Evolutionary conservation across 1,140 invertebrate genomes (phyloP).

Genomic region (Nephotettix cincticeps): DNA sequence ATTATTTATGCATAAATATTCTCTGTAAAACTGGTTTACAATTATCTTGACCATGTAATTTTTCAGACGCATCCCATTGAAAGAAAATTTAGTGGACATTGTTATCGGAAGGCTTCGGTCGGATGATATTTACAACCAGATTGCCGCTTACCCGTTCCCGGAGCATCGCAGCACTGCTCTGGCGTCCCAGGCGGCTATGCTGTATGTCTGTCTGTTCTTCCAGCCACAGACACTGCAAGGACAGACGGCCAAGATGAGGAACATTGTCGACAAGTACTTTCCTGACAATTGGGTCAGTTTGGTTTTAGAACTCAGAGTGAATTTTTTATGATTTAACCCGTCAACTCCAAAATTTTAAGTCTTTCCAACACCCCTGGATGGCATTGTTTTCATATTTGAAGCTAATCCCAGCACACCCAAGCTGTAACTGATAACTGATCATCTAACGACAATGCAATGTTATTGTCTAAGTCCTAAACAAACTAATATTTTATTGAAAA

Average conservation of each 20-base stretch:
- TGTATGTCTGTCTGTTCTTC: conserved; percentile 93
- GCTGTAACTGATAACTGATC: too few relatives aligned
- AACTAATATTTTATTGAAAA: too few relatives aligned
- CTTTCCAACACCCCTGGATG: too few relatives aligned
- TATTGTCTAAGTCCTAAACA: too few relatives aligned
- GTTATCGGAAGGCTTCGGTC: conserved; percentile 86
- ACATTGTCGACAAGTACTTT: conserved; percentile 98
- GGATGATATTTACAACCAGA: conserved; percentile 95
- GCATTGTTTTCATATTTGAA: too few relatives aligned
- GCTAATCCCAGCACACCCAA: too few relatives aligned
- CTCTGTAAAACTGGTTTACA: too few relatives aligned
- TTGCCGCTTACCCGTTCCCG: conserved; percentile 84
- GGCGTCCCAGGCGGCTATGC: conserved; percentile 87
- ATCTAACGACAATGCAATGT: too few relatives aligned
- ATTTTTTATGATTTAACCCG: too few relatives aligned
- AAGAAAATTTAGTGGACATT: conserved; percentile 75
- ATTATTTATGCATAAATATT: too few relatives aligned
- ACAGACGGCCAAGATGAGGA: conserved; percentile 91
- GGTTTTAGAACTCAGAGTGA: too few relatives aligned
- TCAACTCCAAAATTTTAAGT: too few relatives aligned
- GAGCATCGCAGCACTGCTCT: conserved; percentile 91
- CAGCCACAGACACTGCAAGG: conserved; percentile 76
- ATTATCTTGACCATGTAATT: background rate
- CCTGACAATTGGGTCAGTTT: conserved; percentile 87
- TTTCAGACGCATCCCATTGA: conserved; percentile 54